Evolutionary conservation across 2,888 invertebrate genomes (phyloP).

Genomic region (Synanthedon andrenaeformis): DNA sequence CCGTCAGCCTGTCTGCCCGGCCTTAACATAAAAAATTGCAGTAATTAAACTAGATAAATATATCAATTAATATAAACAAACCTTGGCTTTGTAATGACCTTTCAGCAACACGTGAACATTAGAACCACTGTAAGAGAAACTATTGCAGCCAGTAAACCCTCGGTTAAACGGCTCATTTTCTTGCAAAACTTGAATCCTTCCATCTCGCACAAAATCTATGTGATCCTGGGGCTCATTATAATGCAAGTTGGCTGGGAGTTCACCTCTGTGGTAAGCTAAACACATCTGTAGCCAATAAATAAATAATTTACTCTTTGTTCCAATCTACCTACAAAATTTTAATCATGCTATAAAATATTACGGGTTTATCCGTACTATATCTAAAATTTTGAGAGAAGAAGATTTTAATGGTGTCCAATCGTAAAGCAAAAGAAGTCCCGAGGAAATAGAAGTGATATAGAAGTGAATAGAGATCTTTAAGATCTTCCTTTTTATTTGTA

Average conservation of each 20-base stretch:
- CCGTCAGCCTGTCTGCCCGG: too few species aligned
- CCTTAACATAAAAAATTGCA: too few species aligned
- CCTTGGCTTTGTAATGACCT: conserved; percentile 36
- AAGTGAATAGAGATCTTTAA: too few species aligned
- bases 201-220: conserved; percentile 18
- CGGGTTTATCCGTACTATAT: too few species aligned
- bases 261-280: conserved; percentile 29
- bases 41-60: too few species aligned
- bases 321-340: too few species aligned
- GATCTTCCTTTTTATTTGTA: too few species aligned
- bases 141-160: conserved; percentile 27
- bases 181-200: conserved; percentile 23
- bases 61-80: conserved; percentile 6
- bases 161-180: conserved; percentile 22
- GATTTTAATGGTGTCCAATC: too few species aligned
- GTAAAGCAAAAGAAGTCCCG: too few species aligned
- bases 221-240: conserved; percentile 21
- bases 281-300: conserved; percentile 20
- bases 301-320: neutral
- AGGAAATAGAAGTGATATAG: too few species aligned
- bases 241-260: conserved; percentile 31
- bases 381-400: too few species aligned
- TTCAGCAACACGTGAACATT: conserved; percentile 35
- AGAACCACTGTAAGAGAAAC: conserved; percentile 30
- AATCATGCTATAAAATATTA: too few species aligned